Conservation (phyloP, 2,797 vertebrate species). For the Anolis apletophallus region DNA sequence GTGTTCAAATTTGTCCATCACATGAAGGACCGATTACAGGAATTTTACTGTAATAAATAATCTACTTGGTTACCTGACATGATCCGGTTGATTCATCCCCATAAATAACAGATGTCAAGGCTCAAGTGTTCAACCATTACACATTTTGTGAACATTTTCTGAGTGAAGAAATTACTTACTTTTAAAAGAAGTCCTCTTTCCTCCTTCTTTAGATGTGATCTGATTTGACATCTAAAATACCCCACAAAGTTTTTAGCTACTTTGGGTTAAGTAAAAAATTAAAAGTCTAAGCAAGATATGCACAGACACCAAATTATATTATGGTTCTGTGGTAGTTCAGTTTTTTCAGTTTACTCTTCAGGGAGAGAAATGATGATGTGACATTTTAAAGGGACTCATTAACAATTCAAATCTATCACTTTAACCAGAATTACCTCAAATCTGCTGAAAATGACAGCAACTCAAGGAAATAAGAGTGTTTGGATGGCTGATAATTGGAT, state of each 20-base stretch:
- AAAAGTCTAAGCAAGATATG: neutral
- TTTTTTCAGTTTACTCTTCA: neutral
- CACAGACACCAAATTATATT: constrained; percentile 12
- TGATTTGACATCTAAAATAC: constrained; percentile 23
- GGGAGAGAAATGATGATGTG: constrained; percentile 6
- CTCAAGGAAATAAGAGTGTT: neutral
- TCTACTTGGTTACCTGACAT: neutral
- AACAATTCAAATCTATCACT: constrained; percentile 24
- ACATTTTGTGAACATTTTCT: constrained; percentile 2
- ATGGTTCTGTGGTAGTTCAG: neutral
- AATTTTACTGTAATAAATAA: neutral
- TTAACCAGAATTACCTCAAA: constrained; percentile 16
- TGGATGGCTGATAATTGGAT: constrained; percentile 29
- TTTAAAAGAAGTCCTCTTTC: neutral
- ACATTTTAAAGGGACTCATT: constrained; percentile 23
- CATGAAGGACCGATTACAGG: neutral
- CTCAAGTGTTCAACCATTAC: neutral
- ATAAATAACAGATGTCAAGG: neutral
- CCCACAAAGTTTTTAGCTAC: neutral
- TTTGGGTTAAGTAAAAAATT: constrained; percentile 15
- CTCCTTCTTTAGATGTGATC: neutral
- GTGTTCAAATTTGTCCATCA: too few species aligned
- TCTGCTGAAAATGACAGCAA: constrained; percentile 31
- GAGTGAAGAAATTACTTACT: neutral
- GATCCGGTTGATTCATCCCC: neutral